Evolutionary conservation across 2,888 invertebrate genomes (phyloP).

Genomic region (Drosophila yooni): DNA sequence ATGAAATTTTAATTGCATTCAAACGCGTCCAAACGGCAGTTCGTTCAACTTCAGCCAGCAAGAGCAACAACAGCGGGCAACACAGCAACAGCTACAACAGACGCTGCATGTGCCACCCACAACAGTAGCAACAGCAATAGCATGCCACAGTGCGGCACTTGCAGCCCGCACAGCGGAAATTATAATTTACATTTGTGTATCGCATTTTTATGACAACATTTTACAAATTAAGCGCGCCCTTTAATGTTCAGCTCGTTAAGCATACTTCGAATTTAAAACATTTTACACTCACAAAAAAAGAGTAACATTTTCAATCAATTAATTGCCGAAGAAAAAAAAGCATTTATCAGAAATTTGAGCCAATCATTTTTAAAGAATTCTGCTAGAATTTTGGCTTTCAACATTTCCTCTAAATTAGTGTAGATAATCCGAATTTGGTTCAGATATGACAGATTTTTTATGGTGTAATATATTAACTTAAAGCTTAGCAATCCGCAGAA

Average conservation of each 20-base stretch:
- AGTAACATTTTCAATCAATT: neutral
- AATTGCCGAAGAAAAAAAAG: neutral
- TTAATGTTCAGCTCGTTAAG: slow-evolving; percentile 38
- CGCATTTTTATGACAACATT: slow-evolving; percentile 63
- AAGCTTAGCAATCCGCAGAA: slow-evolving; percentile 33
- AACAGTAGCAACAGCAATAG: slow-evolving; percentile 14
- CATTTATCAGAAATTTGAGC: neutral
- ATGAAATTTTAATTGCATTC: slow-evolving; percentile 77
- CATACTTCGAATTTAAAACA: slow-evolving; percentile 3
- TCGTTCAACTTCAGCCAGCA: slow-evolving; percentile 67
- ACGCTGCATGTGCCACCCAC: slow-evolving; percentile 23
- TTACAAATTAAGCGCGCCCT: slow-evolving; percentile 44
- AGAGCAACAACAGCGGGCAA: slow-evolving; percentile 13
- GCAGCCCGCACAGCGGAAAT: slow-evolving; percentile 56
- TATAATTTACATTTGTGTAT: slow-evolving; percentile 67
- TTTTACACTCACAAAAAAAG: neutral
- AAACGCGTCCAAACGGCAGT: slow-evolving; percentile 66
- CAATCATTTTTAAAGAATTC: neutral
- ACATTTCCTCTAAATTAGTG: neutral
- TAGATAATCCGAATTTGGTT: neutral
- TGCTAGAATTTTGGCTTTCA: neutral
- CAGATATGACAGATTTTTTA: slow-evolving; percentile 5
- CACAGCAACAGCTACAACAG: slow-evolving; percentile 9
- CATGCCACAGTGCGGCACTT: slow-evolving; percentile 32
- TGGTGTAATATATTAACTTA: slow-evolving; percentile 11